Evolutionary conservation across 2,113 vertebrate species (phyloP), one percentile per base, ranked within the genome.

Genomic region (Thunnus thynnus): DNA sequence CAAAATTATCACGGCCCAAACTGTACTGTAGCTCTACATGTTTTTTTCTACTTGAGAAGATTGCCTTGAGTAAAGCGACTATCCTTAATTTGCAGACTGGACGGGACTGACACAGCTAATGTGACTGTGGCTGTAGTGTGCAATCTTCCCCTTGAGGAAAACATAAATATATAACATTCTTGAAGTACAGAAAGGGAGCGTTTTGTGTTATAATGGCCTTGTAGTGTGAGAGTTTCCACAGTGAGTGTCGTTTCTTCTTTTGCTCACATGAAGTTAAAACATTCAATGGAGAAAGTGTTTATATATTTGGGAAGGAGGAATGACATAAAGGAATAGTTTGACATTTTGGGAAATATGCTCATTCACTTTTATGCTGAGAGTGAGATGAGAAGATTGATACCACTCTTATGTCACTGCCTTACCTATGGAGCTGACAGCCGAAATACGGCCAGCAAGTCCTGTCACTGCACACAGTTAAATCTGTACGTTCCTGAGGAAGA

Each of bases 1-100:
- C 20, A 65, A 79, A 80, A 62, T 81, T 14, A 32, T 60, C 5
- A 60, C 17, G 57, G 55, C 30, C 13, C 14, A 76, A 51, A 68
- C 25, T 60, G 41, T 14, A 68, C 32, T 36, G 32, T 36, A 36
- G 4, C 10, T 58, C 60, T n/a, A 13, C 8, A 17, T 25, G 36
- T 4, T 32, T 44, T 18, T 22, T 13, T n/a, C 18, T 44, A 14
- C 82, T 51, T 73, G 25, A 47, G 5, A 20, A 62, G 25, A 61
- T 18, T 56, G 56, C 17, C 20, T 30, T 22, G 9, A 30, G 22
- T 66, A 56, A 62, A 63, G 6, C 4, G 17, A 55, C 14, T 44
- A 3, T 25, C 3, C 3, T 54, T 11, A 30, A 4, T 48, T 20
- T 51, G 36, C 54, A 56, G 32, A 54, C 46, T 30, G 8, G 5